phyloP scores from a whole-genome alignment of 1,140 invertebrate genomes.

The Papilio dardanus region DNA sequence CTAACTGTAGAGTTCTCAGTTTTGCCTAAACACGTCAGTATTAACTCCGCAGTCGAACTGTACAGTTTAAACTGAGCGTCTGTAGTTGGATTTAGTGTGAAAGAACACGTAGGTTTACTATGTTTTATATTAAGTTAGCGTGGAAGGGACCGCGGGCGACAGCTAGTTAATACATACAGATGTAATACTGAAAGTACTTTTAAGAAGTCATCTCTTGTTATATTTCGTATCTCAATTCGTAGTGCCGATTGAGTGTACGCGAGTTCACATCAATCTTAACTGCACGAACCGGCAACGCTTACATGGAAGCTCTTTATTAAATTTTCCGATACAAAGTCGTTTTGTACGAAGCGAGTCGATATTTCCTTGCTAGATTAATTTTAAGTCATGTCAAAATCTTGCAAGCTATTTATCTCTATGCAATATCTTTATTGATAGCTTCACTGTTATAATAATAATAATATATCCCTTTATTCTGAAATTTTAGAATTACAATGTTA shows the following conservation, averaged over 20 bases:
- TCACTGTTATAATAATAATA: too few relatives aligned
- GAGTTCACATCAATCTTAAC: constrained; percentile 64
- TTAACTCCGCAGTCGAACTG: too few relatives aligned
- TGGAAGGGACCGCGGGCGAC: too few relatives aligned
- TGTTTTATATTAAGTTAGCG: too few relatives aligned
- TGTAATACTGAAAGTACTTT: not conserved
- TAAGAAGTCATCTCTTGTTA: constrained; percentile 19
- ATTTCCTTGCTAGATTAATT: constrained; percentile 63
- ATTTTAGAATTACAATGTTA: too few relatives aligned
- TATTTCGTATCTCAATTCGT: constrained; percentile 36
- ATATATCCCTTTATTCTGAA: too few relatives aligned
- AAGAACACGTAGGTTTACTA: too few relatives aligned
- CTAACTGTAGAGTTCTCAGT: too few relatives aligned
- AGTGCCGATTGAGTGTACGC: constrained; percentile 19
- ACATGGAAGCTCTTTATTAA: constrained; percentile 66
- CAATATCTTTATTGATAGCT: not conserved
- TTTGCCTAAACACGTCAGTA: too few relatives aligned
- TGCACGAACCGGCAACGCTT: constrained; percentile 44
- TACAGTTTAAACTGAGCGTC: too few relatives aligned
- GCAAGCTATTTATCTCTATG: constrained; percentile 40
- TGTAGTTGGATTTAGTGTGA: too few relatives aligned
- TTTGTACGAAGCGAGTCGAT: constrained; percentile 51
- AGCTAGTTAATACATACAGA: too few relatives aligned
- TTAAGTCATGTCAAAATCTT: constrained; percentile 65
- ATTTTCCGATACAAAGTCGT: constrained; percentile 54